phyloP scores from a whole-genome alignment of 2,888 invertebrate species.

The Conistra vaccinii region DNA sequence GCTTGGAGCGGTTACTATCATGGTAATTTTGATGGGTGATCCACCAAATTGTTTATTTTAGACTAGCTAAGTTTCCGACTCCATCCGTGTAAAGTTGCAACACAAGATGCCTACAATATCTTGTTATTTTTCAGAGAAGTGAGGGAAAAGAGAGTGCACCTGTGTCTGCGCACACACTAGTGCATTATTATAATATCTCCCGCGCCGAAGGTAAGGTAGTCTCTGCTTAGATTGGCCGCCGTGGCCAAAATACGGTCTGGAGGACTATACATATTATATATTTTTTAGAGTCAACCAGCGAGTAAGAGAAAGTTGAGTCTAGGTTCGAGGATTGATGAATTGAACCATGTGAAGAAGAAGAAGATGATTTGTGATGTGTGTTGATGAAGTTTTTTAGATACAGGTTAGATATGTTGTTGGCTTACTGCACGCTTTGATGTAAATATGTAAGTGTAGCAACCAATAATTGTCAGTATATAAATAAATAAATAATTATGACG shows the following conservation, averaged over 20 bases:
- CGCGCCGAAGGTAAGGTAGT: too few relatives aligned
- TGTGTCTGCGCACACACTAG: too few relatives aligned
- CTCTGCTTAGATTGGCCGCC: too few relatives aligned
- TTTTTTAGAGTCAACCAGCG: too few relatives aligned
- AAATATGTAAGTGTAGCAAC: neutral
- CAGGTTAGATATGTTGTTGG: neutral
- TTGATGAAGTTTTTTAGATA: neutral
- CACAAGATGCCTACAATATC: neutral
- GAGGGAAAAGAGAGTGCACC: too few relatives aligned
- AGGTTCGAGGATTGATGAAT: neutral
- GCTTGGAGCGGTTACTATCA: constrained; percentile 10
- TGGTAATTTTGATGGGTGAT: constrained; percentile 29
- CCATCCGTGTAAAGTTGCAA: neutral
- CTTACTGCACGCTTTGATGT: neutral
- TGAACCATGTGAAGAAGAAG: neutral
- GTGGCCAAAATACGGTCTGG: too few relatives aligned
- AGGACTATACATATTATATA: too few relatives aligned
- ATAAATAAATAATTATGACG: neutral
- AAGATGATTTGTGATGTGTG: neutral
- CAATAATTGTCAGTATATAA: neutral
- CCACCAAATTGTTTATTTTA: constrained; percentile 19
- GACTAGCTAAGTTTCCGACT: neutral
- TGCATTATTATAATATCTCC: too few relatives aligned
- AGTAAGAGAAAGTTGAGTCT: neutral
- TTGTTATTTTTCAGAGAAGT: neutral